Conservation (phyloP, 2,797 vertebrate species). For the Erithacus rubecula region DNA sequence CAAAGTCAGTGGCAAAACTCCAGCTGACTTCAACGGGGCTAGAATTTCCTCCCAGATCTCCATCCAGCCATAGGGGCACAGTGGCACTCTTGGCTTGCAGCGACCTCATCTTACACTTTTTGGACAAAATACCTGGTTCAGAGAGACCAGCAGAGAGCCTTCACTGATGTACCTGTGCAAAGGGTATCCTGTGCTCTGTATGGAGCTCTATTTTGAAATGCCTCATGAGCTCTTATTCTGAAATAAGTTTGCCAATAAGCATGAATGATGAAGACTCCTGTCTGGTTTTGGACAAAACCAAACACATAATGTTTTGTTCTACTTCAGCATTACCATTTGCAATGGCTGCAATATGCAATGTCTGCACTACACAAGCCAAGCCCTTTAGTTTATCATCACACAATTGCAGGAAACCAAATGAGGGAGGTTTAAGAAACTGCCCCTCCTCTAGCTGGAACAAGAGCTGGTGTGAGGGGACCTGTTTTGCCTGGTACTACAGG, state of each 20-base stretch:
- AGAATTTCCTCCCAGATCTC: conserved; percentile 10
- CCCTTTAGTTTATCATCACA: background rate
- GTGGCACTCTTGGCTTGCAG: background rate
- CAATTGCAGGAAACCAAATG: background rate
- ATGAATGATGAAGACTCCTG: background rate
- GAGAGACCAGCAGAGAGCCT: background rate
- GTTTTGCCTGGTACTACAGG: background rate
- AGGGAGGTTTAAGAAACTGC: background rate
- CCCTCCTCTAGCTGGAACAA: background rate
- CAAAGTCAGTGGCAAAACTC: conserved; percentile 11
- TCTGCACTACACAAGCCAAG: background rate
- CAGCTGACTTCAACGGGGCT: background rate
- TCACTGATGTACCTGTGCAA: background rate
- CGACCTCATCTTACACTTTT: background rate
- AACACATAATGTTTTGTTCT: background rate
- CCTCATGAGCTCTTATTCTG: background rate
- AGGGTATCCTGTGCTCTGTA: background rate
- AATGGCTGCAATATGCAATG: background rate
- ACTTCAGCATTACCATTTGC: background rate
- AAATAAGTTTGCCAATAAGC: background rate
- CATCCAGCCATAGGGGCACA: background rate
- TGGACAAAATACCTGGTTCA: background rate
- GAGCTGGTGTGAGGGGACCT: background rate
- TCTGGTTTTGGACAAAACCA: background rate
- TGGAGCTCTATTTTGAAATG: background rate